Percentiles rank a stretch among this genome's conserved stretches.
phyloP scores from a whole-genome alignment of 2,113 vertebrate genomes.

The Tylochromis polylepis region DNA sequence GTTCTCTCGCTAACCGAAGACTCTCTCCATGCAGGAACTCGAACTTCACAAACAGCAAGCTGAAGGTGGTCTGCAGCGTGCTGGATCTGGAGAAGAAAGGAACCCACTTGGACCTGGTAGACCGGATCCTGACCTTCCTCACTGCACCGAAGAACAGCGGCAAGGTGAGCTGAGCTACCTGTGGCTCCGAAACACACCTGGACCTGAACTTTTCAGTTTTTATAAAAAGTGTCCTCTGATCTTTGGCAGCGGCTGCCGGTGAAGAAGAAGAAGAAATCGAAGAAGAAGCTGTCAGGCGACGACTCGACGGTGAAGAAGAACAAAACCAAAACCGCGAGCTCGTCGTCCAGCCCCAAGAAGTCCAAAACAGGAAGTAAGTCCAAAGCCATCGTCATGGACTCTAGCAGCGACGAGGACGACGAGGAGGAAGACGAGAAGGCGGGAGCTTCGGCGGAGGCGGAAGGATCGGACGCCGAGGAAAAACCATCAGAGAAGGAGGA shows the following conservation, averaged over 20 bases:
- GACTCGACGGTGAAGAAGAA: conserved; percentile 72
- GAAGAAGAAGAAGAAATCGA: conserved; percentile 70
- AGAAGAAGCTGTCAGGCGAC: conserved; percentile 50
- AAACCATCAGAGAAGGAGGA: conserved; percentile 36
- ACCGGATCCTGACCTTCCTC: conserved; percentile 89
- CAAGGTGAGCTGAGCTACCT: conserved; percentile 73
- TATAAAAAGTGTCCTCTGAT: background rate
- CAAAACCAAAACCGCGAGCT: conserved; percentile 76
- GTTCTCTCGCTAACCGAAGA: background rate
- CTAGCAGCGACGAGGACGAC: conserved; percentile 90
- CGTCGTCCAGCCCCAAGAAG: conserved; percentile 78
- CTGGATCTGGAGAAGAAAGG: conserved; percentile 94
- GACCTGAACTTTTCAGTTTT: background rate
- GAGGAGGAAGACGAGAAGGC: conserved; percentile 71
- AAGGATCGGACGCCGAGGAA: conserved; percentile 35
- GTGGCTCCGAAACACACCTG: accelerated
- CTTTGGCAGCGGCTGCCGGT: conserved; percentile 50
- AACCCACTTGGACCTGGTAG: conserved; percentile 83
- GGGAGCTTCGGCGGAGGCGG: background rate
- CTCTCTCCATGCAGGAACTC: conserved; percentile 14
- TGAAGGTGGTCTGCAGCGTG: conserved; percentile 88
- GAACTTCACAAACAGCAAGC: conserved; percentile 67
- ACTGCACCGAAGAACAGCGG: conserved; percentile 87
- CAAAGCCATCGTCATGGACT: conserved; percentile 92
- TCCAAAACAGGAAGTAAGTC: conserved; percentile 80